Percentiles rank a stretch among this genome's conserved stretches.
These are phyloP conservation scores for Melanotaenia parkinsoni DNA, from an alignment of 2,797 vertebrate genomes.

Conservation along the genomic window DNA sequence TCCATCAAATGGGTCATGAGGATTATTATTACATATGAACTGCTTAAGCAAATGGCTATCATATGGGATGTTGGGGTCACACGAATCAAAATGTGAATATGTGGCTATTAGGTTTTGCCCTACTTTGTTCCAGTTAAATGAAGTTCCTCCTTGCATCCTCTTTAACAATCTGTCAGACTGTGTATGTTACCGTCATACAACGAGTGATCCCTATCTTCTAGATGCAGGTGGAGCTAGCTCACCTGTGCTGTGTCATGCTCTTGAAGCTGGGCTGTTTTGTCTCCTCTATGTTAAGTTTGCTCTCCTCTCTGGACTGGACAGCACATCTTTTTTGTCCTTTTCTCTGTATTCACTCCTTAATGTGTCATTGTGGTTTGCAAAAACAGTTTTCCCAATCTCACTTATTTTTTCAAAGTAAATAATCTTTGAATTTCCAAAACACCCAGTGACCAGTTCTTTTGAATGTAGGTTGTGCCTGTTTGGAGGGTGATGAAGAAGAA, in stretches of 20 bases:
- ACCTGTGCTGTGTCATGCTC: background rate
- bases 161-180: background rate
- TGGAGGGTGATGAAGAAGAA: background rate
- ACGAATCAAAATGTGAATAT: background rate
- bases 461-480: background rate
- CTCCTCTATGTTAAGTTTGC: background rate
- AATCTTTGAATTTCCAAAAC: background rate
- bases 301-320: background rate
- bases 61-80: background rate
- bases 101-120: background rate
- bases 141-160: background rate
- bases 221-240: background rate
- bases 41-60: background rate
- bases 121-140: background rate
- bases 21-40: background rate
- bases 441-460: background rate
- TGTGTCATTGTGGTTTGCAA: too few species aligned
- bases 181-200: background rate
- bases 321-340: background rate
- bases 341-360: background rate
- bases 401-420: background rate
- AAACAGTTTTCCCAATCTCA: background rate
- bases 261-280: background rate
- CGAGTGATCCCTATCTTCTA: background rate
- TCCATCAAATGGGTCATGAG: background rate